A percentile compares a stretch with the other conserved stretches of the same genome.
Conservation (phyloP, 2,113 vertebrate species). For the Hyla sarda region DNA sequence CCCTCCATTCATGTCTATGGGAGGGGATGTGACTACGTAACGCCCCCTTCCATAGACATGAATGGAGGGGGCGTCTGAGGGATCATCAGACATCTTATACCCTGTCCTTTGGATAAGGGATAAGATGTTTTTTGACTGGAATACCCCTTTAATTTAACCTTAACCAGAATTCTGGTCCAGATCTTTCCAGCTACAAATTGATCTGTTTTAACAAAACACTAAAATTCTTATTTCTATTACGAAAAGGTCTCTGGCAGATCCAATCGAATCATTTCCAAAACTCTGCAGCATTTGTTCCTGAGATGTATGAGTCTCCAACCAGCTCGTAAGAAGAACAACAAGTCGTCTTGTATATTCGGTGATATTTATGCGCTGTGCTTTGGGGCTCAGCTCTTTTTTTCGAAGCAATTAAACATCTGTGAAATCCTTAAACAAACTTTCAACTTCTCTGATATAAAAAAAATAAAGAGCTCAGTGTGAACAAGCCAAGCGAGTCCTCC, state of each 20-base stretch:
- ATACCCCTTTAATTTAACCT: too few relatives aligned
- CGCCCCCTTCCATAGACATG: too few relatives aligned
- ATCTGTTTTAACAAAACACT: neutral
- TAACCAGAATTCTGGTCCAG: too few relatives aligned
- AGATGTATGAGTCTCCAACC: conserved; percentile 7
- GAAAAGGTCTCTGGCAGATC: neutral
- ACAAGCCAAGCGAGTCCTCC: conserved; percentile 20
- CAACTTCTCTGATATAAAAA: conserved; percentile 16
- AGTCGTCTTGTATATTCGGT: conserved; percentile 27
- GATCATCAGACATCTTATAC: too few relatives aligned
- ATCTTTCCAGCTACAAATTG: neutral
- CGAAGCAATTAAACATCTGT: conserved; percentile 58
- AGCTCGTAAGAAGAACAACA: neutral
- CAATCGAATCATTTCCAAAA: neutral
- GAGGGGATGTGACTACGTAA: too few relatives aligned
- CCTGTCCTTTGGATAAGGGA: too few relatives aligned
- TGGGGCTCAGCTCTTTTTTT: conserved; percentile 44
- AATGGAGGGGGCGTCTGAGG: too few relatives aligned
- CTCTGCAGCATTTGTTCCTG: neutral
- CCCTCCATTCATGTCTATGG: too few relatives aligned
- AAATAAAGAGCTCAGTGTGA: conserved; percentile 7
- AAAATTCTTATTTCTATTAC: neutral
- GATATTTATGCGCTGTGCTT: conserved; percentile 56
- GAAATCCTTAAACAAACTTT: conserved; percentile 57
- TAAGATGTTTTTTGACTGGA: too few relatives aligned